Conservation (phyloP, 1,140 invertebrate genomes). For the Danaus plexippus region DNA sequence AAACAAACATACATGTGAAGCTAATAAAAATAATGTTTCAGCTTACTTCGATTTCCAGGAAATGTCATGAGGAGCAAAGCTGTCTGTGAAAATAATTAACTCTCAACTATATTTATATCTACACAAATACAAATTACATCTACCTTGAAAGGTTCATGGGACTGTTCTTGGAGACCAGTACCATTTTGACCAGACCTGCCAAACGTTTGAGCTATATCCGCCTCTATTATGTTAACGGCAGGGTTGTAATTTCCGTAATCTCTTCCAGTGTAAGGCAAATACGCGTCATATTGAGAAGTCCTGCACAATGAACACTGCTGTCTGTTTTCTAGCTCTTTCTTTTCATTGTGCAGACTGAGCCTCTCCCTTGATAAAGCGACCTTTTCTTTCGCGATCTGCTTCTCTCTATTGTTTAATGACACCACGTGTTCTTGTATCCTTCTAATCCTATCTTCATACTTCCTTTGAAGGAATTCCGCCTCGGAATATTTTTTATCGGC, state of each 20-base stretch:
- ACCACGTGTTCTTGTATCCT: slow-evolving; percentile 65
- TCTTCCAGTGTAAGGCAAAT: slow-evolving; percentile 29
- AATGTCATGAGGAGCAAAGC: too few relatives aligned
- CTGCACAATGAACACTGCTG: slow-evolving; percentile 60
- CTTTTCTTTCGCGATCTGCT: slow-evolving; percentile 68
- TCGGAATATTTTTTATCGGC: slow-evolving; percentile 64
- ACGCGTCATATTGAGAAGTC: slow-evolving; percentile 33
- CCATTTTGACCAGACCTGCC: slow-evolving; percentile 24
- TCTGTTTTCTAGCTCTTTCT: slow-evolving; percentile 50
- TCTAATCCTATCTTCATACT: slow-evolving; percentile 64
- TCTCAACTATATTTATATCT: too few relatives aligned
- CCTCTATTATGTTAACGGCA: slow-evolving; percentile 43
- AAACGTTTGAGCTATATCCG: slow-evolving; percentile 52
- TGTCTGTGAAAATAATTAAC: too few relatives aligned
- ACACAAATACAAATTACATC: too few relatives aligned
- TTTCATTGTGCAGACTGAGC: slow-evolving; percentile 60
- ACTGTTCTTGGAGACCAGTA: not conserved
- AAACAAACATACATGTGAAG: too few relatives aligned
- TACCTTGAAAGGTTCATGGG: too few relatives aligned
- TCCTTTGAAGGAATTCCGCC: slow-evolving; percentile 55
- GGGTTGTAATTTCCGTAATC: slow-evolving; percentile 36
- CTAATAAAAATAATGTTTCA: too few relatives aligned
- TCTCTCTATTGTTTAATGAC: slow-evolving; percentile 60
- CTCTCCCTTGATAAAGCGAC: slow-evolving; percentile 62
- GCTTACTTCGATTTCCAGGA: too few relatives aligned